Conservation (phyloP, 2,113 vertebrate genomes). For the Phyllostomus hastatus region DNA sequence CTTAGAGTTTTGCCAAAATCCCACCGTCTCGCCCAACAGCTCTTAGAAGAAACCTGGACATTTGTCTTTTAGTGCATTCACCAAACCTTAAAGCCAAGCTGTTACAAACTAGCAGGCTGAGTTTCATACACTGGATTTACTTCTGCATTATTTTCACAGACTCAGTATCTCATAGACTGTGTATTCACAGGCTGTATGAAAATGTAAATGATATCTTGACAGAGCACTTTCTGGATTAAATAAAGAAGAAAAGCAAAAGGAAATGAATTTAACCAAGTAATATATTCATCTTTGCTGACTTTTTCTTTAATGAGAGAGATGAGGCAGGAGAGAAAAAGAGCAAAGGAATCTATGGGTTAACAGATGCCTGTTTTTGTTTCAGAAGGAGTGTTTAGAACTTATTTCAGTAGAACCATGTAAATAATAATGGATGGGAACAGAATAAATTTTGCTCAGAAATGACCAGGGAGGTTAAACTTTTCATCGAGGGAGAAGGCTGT, state of each 20-base stretch:
- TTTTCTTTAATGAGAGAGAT: neutral
- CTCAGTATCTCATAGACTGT: neutral
- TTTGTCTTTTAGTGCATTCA: neutral
- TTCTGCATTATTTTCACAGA: neutral
- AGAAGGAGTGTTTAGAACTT: conserved; percentile 9
- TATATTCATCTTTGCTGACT: neutral
- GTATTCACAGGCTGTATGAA: conserved; percentile 56
- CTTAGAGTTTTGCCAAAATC: neutral
- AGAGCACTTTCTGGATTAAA: conserved; percentile 53
- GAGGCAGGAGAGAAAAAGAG: neutral
- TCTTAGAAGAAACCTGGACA: neutral
- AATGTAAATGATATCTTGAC: conserved; percentile 57
- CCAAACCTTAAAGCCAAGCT: neutral
- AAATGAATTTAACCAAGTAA: conserved; percentile 49
- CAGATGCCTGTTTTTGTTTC: neutral
- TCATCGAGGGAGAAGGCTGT: neutral
- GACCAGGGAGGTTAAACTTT: neutral
- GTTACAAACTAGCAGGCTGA: neutral
- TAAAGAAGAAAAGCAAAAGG: conserved; percentile 38
- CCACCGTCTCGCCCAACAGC: neutral
- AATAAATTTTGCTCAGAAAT: conserved; percentile 17
- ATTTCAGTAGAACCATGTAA: conserved; percentile 32
- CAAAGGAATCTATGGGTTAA: neutral
- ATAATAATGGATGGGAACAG: conserved; percentile 22
- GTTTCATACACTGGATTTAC: neutral